These are phyloP conservation scores for Etheostoma spectabile DNA, from an alignment of 2,113 vertebrate genomes.

Conservation along the genomic window DNA sequence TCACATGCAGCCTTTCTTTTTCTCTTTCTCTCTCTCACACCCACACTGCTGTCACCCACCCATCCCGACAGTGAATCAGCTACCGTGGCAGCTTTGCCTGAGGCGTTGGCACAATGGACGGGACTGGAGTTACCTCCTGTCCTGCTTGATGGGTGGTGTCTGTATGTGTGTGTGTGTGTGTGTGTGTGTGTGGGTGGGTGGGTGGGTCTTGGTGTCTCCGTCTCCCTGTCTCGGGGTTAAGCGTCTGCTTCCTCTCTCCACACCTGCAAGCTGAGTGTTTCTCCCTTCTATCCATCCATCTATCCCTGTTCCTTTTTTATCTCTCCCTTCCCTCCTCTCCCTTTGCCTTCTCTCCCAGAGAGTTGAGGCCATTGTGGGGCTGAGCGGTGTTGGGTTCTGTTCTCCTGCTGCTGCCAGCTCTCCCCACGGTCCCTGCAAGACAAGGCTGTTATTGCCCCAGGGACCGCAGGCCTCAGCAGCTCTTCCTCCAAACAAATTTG, in stretches of 20 bases:
- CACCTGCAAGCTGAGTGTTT: slow-evolving; percentile 91
- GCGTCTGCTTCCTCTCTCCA: slow-evolving; percentile 87
- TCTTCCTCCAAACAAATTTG: slow-evolving; percentile 99
- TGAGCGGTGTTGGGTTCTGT: slow-evolving; percentile 88
- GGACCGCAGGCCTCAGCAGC: slow-evolving; percentile 93
- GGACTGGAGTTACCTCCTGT: slow-evolving; percentile 88
- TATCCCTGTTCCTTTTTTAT: slow-evolving; percentile 68
- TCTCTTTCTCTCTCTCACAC: slow-evolving; percentile 72
- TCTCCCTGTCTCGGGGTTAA: slow-evolving; percentile 80
- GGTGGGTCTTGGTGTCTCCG: slow-evolving; percentile 54
- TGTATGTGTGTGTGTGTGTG: slow-evolving; percentile 41
- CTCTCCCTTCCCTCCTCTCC: slow-evolving; percentile 49
- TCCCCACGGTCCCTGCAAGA: slow-evolving; percentile 89
- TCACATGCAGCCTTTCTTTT: slow-evolving; percentile 66
- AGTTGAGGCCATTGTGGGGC: slow-evolving; percentile 90
- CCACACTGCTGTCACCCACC: slow-evolving; percentile 77
- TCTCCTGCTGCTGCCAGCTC: slow-evolving; percentile 88
- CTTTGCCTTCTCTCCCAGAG: slow-evolving; percentile 75
- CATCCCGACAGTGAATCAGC: slow-evolving; percentile 74
- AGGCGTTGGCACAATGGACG: slow-evolving; percentile 82
- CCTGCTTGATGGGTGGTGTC: slow-evolving; percentile 78
- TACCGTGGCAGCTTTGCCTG: slow-evolving; percentile 78
- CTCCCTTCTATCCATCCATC: slow-evolving; percentile 67
- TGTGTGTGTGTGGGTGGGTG: too few relatives aligned
- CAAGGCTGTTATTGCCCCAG: slow-evolving; percentile 92